Evolutionary conservation across 2,797 vertebrate species (phyloP).

Genomic region (Columba guinea): DNA sequence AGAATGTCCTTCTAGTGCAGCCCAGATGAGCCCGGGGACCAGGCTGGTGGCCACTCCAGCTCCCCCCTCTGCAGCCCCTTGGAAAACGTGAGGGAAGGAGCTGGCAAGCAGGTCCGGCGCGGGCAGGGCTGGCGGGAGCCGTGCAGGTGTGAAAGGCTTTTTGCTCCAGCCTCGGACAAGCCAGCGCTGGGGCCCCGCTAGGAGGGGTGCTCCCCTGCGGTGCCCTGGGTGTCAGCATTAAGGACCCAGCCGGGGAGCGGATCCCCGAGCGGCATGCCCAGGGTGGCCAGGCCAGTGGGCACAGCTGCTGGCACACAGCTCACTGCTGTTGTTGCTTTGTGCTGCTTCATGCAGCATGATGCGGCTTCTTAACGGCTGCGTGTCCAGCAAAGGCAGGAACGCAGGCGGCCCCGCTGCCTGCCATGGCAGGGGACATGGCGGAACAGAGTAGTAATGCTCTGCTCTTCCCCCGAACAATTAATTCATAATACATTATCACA

Average conservation of each 20-base stretch:
- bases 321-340: neutral
- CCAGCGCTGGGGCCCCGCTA: accelerated
- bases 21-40: neutral
- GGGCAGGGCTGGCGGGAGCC: neutral
- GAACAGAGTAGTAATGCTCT: neutral
- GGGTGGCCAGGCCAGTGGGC: neutral
- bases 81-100: neutral
- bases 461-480: neutral
- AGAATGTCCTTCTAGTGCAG: neutral
- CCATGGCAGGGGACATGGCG: accelerated
- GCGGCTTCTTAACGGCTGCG: neutral
- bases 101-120: neutral
- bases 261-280: neutral
- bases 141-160: no score
- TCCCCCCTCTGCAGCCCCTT: neutral
- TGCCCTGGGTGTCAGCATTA: neutral
- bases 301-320: neutral
- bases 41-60: neutral
- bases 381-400: neutral
- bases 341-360: neutral
- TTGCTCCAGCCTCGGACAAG: neutral
- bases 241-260: neutral
- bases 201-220: neutral
- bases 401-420: neutral
- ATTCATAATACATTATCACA: neutral